Evolutionary conservation across 2,888 invertebrate genomes (phyloP), one percentile per base, ranked within the genome.

Genomic region (Hydroisotoma schaefferi): DNA sequence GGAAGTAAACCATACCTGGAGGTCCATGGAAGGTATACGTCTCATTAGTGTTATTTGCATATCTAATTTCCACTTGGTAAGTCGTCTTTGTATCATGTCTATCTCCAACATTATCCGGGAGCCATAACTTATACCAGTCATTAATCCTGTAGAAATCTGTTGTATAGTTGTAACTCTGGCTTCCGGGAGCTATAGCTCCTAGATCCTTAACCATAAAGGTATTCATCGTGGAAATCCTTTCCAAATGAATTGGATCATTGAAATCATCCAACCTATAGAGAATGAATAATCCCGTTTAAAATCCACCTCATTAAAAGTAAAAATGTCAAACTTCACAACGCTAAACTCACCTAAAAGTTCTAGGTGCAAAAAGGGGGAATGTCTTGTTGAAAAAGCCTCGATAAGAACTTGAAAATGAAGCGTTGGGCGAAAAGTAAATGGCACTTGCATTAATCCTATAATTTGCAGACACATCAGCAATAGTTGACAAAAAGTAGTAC

Each of bases 11-110:
- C 51, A 6, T 26, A 59, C 81, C 92, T 48, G 87, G 90, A 8
- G 94, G 94, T 47, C 94, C 94, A 67, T 94, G 94, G 78, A 93
- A 94, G n/a, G 91, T 90, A 75, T 87, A 91, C n/a, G 93, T 94
- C 77, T 93, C 93, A 78, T 94, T 94, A 1, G 93, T 94, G 75
- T 93, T 93, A 77, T 94, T 94, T 0, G 92, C 87, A 78, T 94
- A 92, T 75, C 93, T 83, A 70, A 94, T 94, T 78, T 92, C 89
- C n/a, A 92, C 89, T 77, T 90, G 88, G 75, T 94, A 94, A 0
- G 92, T 93, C 6, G 91, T 89, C 79, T 94, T 90, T 0, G 92
- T 90, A 75, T 92, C 94, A 75, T 94, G 93, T 59, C 90, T 80
- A 0, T 82, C 84, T 47, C 76, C 77, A 0, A 90, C 88, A 71